phyloP scores from a whole-genome alignment of 2,888 invertebrate genomes.

The Branchipolynoe longqiensis region DNA sequence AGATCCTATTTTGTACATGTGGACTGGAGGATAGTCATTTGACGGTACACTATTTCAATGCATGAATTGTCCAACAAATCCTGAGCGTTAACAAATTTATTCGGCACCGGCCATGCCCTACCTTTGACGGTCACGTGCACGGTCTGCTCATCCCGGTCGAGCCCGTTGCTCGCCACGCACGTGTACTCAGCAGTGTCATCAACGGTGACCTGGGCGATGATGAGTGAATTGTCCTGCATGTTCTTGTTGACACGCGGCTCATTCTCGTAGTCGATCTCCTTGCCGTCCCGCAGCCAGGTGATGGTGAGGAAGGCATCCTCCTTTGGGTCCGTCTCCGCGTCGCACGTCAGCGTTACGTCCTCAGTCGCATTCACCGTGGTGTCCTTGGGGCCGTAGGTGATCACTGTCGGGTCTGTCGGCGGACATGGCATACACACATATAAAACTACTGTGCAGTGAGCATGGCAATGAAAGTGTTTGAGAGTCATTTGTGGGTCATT shows the following conservation, averaged over 20 bases:
- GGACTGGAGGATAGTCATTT: too few species aligned
- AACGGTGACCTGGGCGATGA: constrained; percentile 69
- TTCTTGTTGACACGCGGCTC: constrained; percentile 70
- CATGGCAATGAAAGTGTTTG: too few species aligned
- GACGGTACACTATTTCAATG: too few species aligned
- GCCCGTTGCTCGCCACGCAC: constrained; percentile 69
- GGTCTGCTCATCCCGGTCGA: constrained; percentile 64
- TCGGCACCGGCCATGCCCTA: too few species aligned
- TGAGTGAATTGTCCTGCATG: constrained; percentile 68
- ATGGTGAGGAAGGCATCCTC: constrained; percentile 85
- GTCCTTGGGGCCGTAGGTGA: constrained; percentile 68
- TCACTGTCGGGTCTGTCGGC: constrained; percentile 72
- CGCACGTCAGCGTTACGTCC: constrained; percentile 72
- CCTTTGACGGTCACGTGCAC: constrained; percentile 68
- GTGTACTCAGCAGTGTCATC: constrained; percentile 67
- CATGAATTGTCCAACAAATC: too few species aligned
- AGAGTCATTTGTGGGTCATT: too few species aligned
- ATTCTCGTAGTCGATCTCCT: constrained; percentile 78
- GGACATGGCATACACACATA: too few species aligned
- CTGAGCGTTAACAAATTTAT: too few species aligned
- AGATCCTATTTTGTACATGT: too few species aligned
- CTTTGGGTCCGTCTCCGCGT: constrained; percentile 73
- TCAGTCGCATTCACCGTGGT: constrained; percentile 66
- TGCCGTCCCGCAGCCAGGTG: constrained; percentile 91
- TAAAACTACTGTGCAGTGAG: too few species aligned